These are phyloP conservation scores for Pandemis heparana DNA, from an alignment of 2,888 invertebrate species.

Conservation along the genomic window DNA sequence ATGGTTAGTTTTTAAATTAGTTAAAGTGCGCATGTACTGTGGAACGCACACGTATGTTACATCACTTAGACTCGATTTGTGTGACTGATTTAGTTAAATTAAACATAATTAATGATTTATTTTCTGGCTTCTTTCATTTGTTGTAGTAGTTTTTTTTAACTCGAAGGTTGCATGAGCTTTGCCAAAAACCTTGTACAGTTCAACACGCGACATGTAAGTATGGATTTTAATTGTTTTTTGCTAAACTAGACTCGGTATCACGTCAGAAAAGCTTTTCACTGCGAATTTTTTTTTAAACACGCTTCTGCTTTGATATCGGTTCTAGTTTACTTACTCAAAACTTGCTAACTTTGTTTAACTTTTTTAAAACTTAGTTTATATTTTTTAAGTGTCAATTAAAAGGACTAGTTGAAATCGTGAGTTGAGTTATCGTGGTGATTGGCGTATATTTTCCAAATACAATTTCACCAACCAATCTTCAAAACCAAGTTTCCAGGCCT, in stretches of 20 bases:
- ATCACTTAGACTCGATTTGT: constrained; percentile 51
- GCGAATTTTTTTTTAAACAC: not conserved
- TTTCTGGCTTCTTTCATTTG: constrained; percentile 52
- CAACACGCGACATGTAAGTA: constrained; percentile 58
- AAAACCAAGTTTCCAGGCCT: too few species aligned
- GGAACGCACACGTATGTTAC: constrained; percentile 32
- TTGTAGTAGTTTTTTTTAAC: constrained; percentile 43
- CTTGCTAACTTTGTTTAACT: constrained; percentile 3
- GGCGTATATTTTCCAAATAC: too few species aligned
- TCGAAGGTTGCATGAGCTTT: constrained; percentile 65
- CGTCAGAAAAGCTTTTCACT: not conserved
- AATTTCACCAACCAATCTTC: too few species aligned
- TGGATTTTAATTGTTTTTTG: constrained; percentile 48
- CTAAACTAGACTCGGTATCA: constrained; percentile 17
- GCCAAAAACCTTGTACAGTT: constrained; percentile 60
- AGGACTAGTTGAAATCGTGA: too few species aligned
- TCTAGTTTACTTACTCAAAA: not conserved
- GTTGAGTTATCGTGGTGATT: too few species aligned
- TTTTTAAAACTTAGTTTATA: not conserved
- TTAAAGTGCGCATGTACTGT: constrained; percentile 54
- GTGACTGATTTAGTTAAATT: constrained; percentile 80
- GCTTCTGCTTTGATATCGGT: constrained; percentile 8
- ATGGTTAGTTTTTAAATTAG: constrained; percentile 46
- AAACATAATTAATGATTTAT: constrained; percentile 60
- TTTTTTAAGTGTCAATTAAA: not conserved